Percentiles rank a stretch among this genome's conserved stretches.
phyloP scores from a whole-genome alignment of 2,113 vertebrate genomes.

The Neoarius graeffei region DNA sequence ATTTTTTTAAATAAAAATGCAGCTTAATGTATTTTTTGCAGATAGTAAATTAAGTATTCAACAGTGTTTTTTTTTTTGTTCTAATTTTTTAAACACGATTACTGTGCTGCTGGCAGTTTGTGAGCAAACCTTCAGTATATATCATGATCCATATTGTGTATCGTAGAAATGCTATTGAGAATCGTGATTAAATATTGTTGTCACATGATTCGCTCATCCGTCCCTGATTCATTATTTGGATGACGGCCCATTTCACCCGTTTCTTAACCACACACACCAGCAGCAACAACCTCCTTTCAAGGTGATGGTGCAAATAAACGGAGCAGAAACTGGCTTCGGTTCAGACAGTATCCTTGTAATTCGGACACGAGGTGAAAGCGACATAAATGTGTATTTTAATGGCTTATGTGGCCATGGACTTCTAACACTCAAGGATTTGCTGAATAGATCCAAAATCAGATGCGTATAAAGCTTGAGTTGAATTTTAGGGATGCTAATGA shows the following conservation, averaged over 20 bases:
- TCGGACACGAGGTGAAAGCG: slow-evolving; percentile 12
- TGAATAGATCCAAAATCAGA: background rate
- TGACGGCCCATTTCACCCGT: background rate
- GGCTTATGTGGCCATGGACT: background rate
- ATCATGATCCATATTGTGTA: background rate
- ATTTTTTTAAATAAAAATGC: background rate
- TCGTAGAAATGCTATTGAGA: background rate
- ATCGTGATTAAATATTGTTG: background rate
- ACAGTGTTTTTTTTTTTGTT: background rate
- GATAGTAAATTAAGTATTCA: background rate
- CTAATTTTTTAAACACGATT: background rate
- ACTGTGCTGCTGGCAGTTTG: background rate
- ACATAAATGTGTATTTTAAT: slow-evolving; percentile 29
- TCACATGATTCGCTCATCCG: background rate
- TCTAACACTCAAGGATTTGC: slow-evolving; percentile 26
- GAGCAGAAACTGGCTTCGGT: background rate
- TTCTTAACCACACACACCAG: background rate
- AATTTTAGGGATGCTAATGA: slow-evolving; percentile 11
- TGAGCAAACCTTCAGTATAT: background rate
- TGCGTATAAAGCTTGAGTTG: slow-evolving; percentile 1
- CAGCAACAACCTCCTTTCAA: background rate
- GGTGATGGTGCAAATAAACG: slow-evolving; percentile 2
- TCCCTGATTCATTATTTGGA: background rate
- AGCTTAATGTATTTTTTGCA: background rate
- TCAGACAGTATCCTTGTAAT: slow-evolving; percentile 16